These are phyloP conservation scores for Leucosticte australis DNA, from an alignment of 2,113 vertebrate genomes.

Conservation along the genomic window DNA sequence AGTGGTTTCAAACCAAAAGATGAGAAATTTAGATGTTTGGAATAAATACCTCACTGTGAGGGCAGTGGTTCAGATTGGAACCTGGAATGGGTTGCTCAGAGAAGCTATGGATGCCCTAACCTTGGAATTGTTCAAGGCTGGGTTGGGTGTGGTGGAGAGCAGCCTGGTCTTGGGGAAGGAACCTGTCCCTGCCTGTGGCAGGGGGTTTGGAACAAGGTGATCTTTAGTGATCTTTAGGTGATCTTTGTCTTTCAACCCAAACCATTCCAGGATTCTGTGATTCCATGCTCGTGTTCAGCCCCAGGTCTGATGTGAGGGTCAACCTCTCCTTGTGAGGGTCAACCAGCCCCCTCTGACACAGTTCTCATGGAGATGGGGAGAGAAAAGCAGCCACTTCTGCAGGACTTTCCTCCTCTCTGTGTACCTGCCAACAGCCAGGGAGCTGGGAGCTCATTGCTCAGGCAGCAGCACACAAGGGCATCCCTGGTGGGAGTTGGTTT, in stretches of 20 bases:
- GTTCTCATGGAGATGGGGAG: background rate
- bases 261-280: background rate
- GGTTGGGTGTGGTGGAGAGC: background rate
- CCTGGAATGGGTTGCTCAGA: background rate
- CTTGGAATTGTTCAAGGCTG: background rate
- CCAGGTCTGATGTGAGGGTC: background rate
- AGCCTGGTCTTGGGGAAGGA: background rate
- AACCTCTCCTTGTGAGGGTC: background rate
- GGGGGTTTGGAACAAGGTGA: background rate
- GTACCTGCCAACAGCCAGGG: background rate
- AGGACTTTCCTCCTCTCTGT: background rate
- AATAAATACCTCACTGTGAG: background rate
- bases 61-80: background rate
- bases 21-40: background rate
- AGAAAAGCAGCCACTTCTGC: background rate
- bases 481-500: background rate
- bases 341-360: background rate
- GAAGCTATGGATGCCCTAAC: background rate
- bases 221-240: no score
- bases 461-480: background rate
- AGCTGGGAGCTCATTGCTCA: background rate
- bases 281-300: accelerated
- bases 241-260: background rate
- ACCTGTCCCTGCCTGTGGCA: background rate
- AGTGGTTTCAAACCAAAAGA: background rate